These are phyloP conservation scores for Mesitornis unicolor DNA, from an alignment of 2,113 vertebrate species.

Conservation along the genomic window DNA sequence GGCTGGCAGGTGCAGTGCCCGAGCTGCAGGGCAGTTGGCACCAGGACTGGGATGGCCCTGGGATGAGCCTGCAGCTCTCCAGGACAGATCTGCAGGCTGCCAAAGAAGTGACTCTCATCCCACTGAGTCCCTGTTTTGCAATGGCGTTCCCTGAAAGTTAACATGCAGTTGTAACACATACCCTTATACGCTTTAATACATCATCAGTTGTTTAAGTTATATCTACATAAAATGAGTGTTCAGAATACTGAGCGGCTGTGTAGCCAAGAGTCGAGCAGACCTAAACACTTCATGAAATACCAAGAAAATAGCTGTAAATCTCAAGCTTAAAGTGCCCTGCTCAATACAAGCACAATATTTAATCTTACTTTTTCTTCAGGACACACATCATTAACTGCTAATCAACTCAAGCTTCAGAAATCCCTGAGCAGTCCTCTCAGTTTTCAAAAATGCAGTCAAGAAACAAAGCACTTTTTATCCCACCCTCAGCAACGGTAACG, in stretches of 20 bases:
- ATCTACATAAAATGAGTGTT: slow-evolving; percentile 55
- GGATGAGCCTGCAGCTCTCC: not conserved
- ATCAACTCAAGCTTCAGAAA: slow-evolving; percentile 76
- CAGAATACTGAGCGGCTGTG: slow-evolving; percentile 34
- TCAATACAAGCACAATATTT: slow-evolving; percentile 67
- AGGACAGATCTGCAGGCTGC: not conserved
- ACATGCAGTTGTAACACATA: not conserved
- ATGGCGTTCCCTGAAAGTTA: not conserved
- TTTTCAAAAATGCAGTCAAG: slow-evolving; percentile 72
- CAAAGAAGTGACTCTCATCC: not conserved
- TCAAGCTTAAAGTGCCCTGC: slow-evolving; percentile 63
- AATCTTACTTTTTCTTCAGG: slow-evolving; percentile 72
- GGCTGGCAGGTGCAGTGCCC: not conserved
- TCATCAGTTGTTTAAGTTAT: slow-evolving; percentile 42
- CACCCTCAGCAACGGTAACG: slow-evolving; percentile 50
- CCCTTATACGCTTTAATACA: not conserved
- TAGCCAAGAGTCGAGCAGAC: slow-evolving; percentile 31
- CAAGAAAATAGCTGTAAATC: slow-evolving; percentile 61
- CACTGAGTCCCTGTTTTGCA: not conserved
- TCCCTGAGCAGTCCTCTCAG: slow-evolving; percentile 64
- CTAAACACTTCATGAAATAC: slow-evolving; percentile 59
- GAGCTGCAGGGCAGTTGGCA: not conserved
- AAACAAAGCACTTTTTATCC: slow-evolving; percentile 68
- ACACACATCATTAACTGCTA: slow-evolving; percentile 78
- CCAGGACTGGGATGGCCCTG: not conserved